Conservation (phyloP, 1,140 invertebrate species). For the Drosophila tropicalis region DNA sequence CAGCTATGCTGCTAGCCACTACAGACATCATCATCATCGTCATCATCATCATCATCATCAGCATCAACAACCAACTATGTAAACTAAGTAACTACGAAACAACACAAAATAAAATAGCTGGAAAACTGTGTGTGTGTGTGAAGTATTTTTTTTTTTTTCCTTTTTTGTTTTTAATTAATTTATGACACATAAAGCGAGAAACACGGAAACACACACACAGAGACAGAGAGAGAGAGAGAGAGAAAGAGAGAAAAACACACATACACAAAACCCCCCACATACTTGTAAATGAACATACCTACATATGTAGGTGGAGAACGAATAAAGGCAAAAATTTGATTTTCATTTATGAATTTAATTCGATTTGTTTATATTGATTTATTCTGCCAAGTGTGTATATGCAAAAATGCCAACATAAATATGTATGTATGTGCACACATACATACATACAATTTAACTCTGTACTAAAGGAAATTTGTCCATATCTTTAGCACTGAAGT, state of each 20-base stretch:
- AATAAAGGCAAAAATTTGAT: slow-evolving; percentile 46
- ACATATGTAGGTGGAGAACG: slow-evolving; percentile 1
- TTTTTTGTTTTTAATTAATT: slow-evolving; percentile 53
- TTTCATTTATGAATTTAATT: slow-evolving; percentile 58
- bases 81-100: slow-evolving; percentile 46
- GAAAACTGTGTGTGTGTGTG: slow-evolving; percentile 22
- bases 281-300: slow-evolving; percentile 4
- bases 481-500: too few species aligned
- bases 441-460: not conserved
- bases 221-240: too few species aligned
- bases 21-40: not conserved
- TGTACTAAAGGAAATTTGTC: too few species aligned
- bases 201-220: not conserved
- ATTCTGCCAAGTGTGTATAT: slow-evolving; percentile 39
- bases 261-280: not conserved
- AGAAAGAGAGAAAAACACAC: too few species aligned
- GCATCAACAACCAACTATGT: slow-evolving; percentile 40
- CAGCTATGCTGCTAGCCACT: not conserved
- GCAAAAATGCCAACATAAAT: too few species aligned
- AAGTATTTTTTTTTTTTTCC: slow-evolving; percentile 35
- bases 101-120: slow-evolving; percentile 18
- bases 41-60: not conserved
- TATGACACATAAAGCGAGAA: slow-evolving; percentile 27
- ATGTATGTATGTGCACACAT: too few species aligned
- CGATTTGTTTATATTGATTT: slow-evolving; percentile 49